Evolutionary conservation across 2,113 vertebrate genomes (phyloP).

Genomic region (Pelvicachromis taeniatus): DNA sequence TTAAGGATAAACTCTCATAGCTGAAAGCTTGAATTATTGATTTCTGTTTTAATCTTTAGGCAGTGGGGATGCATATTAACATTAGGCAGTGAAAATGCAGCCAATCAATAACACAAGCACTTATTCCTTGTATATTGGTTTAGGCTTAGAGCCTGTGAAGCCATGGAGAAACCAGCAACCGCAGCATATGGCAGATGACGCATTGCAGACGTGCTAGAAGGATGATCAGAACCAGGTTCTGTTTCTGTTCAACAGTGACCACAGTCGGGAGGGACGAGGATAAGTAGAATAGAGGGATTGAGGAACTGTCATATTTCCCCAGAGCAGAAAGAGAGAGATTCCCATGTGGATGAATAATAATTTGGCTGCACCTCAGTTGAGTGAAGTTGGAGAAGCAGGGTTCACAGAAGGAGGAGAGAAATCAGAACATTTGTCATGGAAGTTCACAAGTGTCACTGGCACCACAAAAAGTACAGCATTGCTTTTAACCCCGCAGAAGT

Average conservation of each 20-base stretch:
- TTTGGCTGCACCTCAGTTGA: conserved; percentile 13
- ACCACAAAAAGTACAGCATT: conserved; percentile 16
- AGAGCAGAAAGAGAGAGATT: conserved; percentile 18
- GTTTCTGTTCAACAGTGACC: conserved; percentile 41
- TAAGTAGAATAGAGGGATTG: background rate
- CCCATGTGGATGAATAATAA: conserved; percentile 50
- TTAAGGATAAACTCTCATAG: background rate
- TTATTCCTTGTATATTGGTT: conserved; percentile 13
- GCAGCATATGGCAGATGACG: conserved; percentile 47
- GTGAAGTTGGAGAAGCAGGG: background rate
- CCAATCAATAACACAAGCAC: background rate
- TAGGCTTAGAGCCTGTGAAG: background rate
- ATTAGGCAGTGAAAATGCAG: background rate
- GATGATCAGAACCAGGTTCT: conserved; percentile 39
- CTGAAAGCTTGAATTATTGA: background rate
- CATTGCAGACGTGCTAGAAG: conserved; percentile 28
- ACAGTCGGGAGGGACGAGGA: conserved; percentile 8
- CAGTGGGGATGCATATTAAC: background rate
- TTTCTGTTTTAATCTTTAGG: background rate
- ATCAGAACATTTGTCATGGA: conserved; percentile 32
- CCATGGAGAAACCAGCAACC: conserved; percentile 10
- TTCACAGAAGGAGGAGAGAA: background rate
- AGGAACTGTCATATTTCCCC: conserved; percentile 40
- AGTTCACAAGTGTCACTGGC: conserved; percentile 33
- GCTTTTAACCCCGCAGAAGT: background rate